Evolutionary conservation across 2,113 vertebrate species (phyloP), one percentile per base, ranked within the genome.

Genomic region (Triplophysa tibetana): DNA sequence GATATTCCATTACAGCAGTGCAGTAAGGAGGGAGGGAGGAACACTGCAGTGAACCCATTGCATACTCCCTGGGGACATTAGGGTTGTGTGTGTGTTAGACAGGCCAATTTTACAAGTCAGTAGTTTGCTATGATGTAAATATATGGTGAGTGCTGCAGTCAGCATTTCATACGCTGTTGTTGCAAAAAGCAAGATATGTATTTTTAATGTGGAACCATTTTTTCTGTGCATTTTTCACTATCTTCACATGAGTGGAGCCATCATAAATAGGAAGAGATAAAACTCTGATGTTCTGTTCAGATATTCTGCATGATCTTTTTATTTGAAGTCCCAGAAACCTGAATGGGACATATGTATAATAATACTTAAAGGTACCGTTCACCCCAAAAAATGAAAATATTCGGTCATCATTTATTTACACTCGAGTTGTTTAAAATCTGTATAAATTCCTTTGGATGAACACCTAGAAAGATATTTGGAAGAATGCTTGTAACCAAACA

Each of bases 1-100:
- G 91, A 94, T 94, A 93, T 91, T 92, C 90, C 90, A 92, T 93
- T 94, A 92, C 91, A 90, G 75, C 83, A 83, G 83, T 83, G 87
- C 88, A 89, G 85, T 84, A 87, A 16, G 81, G 73, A 72, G 45
- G 70, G 73, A 63, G 79, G 83, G 81, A 78, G 88, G 85, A 75
- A 84, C 87, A 91, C 87, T 91, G 92, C 90, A 90, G 90, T 82
- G 89, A 91, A 88, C 87, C 87, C 86, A 78, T 82, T 88, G 88
- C 87, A 77, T 89, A 86, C 81, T 41, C n/a, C 41, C 70, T 58
- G n/a, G 54, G 64, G 56, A 69, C 62, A 64, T 41, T 38, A 33
- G 19, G 8, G 10, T 1, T 50, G n/a, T 48, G 38, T 60, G 56
- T 33, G 64, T 74, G 77, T 66, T 33, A 1, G 17, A 12, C 23